phyloP scores from a whole-genome alignment of 2,113 vertebrate genomes.

The Leucoraja erinaceus region DNA sequence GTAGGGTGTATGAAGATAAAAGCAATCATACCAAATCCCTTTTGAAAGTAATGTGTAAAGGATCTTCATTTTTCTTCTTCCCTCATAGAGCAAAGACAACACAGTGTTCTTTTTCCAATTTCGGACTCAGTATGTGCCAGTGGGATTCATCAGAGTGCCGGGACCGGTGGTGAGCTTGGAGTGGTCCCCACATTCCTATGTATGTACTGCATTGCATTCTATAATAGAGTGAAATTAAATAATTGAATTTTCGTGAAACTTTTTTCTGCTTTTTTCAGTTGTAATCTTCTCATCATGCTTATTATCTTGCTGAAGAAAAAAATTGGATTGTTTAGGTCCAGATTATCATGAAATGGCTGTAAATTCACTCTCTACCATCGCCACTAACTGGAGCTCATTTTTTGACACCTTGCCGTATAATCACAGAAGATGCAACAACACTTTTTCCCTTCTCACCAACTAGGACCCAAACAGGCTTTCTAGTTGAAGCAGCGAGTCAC shows the following conservation, averaged over 20 bases:
- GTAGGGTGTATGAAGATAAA: not conserved
- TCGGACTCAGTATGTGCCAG: constrained; percentile 64
- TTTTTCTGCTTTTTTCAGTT: not conserved
- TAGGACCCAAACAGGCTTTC: too few relatives aligned
- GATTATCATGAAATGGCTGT: not conserved
- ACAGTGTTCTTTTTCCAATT: constrained; percentile 86
- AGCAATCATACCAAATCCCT: not conserved
- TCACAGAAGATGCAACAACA: too few relatives aligned
- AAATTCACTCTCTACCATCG: too few relatives aligned
- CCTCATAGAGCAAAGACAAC: constrained; percentile 74
- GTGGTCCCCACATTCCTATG: constrained; percentile 75
- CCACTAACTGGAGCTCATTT: too few relatives aligned
- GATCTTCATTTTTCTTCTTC: constrained; percentile 38
- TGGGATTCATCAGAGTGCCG: constrained; percentile 79
- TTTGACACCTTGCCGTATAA: too few relatives aligned
- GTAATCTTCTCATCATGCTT: not conserved
- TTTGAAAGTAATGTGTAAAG: not conserved
- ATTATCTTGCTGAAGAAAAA: not conserved
- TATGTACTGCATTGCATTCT: constrained; percentile 49
- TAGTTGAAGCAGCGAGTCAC: too few relatives aligned
- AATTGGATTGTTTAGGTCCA: not conserved
- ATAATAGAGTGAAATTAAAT: not conserved
- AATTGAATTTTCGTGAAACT: not conserved
- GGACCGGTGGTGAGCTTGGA: constrained; percentile 72
- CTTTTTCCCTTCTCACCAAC: too few relatives aligned